Evolutionary conservation across 2,888 invertebrate species (phyloP).

Genomic region (Beris chalybata): DNA sequence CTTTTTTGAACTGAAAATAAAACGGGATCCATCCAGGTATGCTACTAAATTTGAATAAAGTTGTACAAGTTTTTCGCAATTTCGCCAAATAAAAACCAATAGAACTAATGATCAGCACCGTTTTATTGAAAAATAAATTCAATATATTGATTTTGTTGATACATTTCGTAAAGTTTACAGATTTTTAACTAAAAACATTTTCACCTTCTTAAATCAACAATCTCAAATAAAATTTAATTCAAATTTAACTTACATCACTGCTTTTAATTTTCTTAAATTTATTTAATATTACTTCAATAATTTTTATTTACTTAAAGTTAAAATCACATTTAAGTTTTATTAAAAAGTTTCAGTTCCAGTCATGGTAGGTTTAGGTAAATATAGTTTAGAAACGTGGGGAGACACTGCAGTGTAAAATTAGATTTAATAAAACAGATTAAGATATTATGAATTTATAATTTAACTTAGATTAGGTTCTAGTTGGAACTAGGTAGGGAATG

Average conservation of each 20-base stretch:
- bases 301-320: constrained; percentile 17
- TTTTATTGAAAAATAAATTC: constrained; percentile 33
- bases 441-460: too few relatives aligned
- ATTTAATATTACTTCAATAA: constrained; percentile 11
- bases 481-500: too few relatives aligned
- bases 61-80: background rate
- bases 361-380: background rate
- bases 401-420: background rate
- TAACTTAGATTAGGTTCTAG: too few relatives aligned
- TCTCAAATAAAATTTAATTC: constrained; percentile 7
- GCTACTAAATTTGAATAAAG: too few relatives aligned
- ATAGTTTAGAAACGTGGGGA: background rate
- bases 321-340: constrained; percentile 31
- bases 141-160: constrained; percentile 20
- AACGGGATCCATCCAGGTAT: too few relatives aligned
- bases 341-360: constrained; percentile 29
- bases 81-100: background rate
- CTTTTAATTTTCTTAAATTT: constrained; percentile 1
- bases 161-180: constrained; percentile 15
- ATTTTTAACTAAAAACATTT: constrained; percentile 5
- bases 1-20: too few relatives aligned
- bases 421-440: background rate
- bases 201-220: background rate
- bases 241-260: constrained; percentile 7
- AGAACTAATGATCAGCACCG: constrained; percentile 26